phyloP scores from a whole-genome alignment of 2,888 invertebrate genomes.

The Lobophora halterata region DNA sequence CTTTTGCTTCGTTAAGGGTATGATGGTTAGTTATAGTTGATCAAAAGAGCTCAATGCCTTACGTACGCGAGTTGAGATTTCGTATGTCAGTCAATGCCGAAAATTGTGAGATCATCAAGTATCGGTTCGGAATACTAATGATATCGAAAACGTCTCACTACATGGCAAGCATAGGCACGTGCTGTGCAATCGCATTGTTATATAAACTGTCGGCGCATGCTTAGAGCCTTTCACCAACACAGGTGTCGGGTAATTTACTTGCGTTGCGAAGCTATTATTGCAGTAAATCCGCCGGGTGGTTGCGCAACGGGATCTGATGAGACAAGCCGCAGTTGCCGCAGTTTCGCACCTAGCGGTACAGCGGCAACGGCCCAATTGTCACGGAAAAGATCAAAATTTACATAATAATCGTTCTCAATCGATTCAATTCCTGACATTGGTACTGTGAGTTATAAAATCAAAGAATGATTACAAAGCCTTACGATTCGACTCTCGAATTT shows the following conservation, averaged over 20 bases:
- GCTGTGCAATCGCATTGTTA: slow-evolving; percentile 45
- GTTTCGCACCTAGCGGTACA: slow-evolving; percentile 25
- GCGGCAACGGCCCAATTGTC: too few relatives aligned
- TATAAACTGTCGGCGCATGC: slow-evolving; percentile 54
- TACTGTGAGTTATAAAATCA: not conserved
- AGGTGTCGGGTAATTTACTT: slow-evolving; percentile 59
- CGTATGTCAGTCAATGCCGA: slow-evolving; percentile 26
- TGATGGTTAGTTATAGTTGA: slow-evolving; percentile 24
- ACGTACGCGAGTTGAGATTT: slow-evolving; percentile 16
- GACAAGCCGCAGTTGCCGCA: slow-evolving; percentile 24
- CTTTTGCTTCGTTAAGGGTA: slow-evolving; percentile 14
- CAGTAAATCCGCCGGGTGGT: slow-evolving; percentile 43
- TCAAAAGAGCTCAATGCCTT: slow-evolving; percentile 24
- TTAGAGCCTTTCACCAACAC: slow-evolving; percentile 60
- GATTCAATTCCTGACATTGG: not conserved
- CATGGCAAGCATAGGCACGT: slow-evolving; percentile 34
- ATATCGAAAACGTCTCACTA: slow-evolving; percentile 31
- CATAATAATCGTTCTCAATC: slow-evolving; percentile 5
- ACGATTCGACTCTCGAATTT: slow-evolving; percentile 49
- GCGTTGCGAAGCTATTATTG: slow-evolving; percentile 49
- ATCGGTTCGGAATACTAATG: slow-evolving; percentile 39
- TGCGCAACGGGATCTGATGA: slow-evolving; percentile 43
- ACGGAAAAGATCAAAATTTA: slow-evolving; percentile 4
- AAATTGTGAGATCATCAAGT: slow-evolving; percentile 41
- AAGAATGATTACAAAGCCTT: slow-evolving; percentile 17